phyloP scores from a whole-genome alignment of 2,888 invertebrate species.

The Sympetrum striolatum region DNA sequence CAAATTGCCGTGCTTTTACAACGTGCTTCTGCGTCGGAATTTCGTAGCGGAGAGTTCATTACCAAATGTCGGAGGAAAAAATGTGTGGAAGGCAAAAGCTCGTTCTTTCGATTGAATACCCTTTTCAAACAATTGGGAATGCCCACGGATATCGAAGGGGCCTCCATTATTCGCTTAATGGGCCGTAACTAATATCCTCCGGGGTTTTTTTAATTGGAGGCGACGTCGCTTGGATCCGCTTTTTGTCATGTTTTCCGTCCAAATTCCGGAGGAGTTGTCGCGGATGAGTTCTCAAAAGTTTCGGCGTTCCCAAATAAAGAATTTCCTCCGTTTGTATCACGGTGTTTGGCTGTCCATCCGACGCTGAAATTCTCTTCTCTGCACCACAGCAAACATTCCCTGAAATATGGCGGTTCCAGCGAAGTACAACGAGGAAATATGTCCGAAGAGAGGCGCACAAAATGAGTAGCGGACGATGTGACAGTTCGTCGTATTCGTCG shows the following conservation, averaged over 20 bases:
- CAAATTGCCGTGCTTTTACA: neutral
- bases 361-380: no score
- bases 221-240: neutral
- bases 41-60: neutral
- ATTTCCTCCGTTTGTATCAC: no score
- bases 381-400: no score
- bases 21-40: neutral
- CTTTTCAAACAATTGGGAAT: no score
- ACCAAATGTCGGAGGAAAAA: neutral
- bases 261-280: neutral
- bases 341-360: no score
- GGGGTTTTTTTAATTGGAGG: neutral
- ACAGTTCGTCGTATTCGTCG: no score
- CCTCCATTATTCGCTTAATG: neutral
- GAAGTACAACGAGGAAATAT: no score
- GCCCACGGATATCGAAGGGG: neutral
- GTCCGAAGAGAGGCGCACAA: no score
- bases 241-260: neutral
- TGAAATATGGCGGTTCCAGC: no score
- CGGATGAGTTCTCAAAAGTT: neutral
- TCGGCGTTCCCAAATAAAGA: neutral
- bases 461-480: no score
- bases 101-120: neutral
- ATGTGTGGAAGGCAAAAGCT: neutral
- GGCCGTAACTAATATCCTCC: neutral